Evolutionary conservation across 2,888 invertebrate species (phyloP).

Genomic region (Diarsia mendica): DNA sequence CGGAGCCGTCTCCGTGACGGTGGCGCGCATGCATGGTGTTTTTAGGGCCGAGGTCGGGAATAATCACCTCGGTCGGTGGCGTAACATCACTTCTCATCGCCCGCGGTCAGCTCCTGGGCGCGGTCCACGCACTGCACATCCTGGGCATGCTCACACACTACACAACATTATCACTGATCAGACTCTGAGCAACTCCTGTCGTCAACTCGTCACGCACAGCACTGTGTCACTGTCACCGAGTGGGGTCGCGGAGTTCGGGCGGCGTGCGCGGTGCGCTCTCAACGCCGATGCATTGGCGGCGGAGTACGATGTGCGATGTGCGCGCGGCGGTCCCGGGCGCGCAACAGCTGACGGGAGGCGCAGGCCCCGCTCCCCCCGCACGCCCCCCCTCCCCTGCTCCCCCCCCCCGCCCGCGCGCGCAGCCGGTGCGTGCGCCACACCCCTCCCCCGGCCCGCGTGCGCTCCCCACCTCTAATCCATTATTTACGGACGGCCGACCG

Average conservation of each 20-base stretch:
- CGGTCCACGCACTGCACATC: conserved; percentile 80
- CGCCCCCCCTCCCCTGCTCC: conserved; percentile 70
- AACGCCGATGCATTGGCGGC: conserved; percentile 89
- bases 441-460: conserved; percentile 78
- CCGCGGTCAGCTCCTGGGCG: conserved; percentile 86
- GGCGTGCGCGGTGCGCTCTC: conserved; percentile 85
- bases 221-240: conserved; percentile 79
- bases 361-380: conserved; percentile 79
- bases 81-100: conserved; percentile 89
- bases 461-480: conserved; percentile 89
- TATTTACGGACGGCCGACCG: conserved; percentile 90
- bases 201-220: conserved; percentile 72
- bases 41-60: conserved; percentile 84
- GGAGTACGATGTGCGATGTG: conserved; percentile 74
- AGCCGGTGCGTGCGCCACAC: conserved; percentile 85
- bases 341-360: conserved; percentile 90
- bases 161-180: conserved; percentile 70
- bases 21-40: conserved; percentile 83
- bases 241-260: conserved; percentile 75
- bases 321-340: conserved; percentile 87
- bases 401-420: conserved; percentile 82
- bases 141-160: conserved; percentile 82
- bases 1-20: conserved; percentile 75
- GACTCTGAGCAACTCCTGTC: conserved; percentile 69
- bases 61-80: conserved; percentile 90